Percentiles rank a stretch among this genome's conserved stretches.
Conservation (phyloP, 92 coral and sea anemone species). For the Scolanthus callimorphus region DNA sequence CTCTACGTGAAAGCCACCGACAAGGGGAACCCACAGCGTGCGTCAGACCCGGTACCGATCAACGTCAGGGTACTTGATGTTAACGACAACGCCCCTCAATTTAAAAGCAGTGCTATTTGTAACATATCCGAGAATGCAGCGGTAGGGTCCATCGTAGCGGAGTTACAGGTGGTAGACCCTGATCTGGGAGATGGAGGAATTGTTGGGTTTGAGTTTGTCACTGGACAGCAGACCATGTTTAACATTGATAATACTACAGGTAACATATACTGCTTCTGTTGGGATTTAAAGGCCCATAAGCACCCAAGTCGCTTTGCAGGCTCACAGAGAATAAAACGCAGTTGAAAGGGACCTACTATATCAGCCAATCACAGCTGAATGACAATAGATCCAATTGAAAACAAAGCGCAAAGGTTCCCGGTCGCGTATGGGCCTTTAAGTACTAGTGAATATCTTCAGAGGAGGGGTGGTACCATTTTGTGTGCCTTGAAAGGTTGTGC, state of each 20-base stretch:
- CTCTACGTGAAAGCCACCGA: conserved; percentile 66
- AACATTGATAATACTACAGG: conserved; percentile 65
- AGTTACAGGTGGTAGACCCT: conserved; percentile 74
- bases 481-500: too few species aligned
- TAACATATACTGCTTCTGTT: too few species aligned
- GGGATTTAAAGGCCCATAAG: too few species aligned
- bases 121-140: conserved; percentile 72
- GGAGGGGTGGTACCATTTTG: too few species aligned
- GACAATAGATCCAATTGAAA: too few species aligned
- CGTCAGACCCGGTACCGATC: conserved; percentile 43
- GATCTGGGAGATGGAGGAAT: conserved; percentile 71
- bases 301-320: too few species aligned
- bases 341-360: too few species aligned
- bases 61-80: conserved; percentile 65
- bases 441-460: too few species aligned
- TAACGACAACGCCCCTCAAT: conserved; percentile 80
- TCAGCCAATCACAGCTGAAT: too few species aligned
- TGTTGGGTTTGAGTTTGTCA: conserved; percentile 56
- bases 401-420: too few species aligned
- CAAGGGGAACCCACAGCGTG: conserved; percentile 55
- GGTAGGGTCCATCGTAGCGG: conserved; percentile 70
- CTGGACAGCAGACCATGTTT: conserved; percentile 46
- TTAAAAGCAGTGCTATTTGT: conserved; percentile 39
- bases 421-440: too few species aligned
- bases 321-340: too few species aligned